Base-by-base conservation (phyloP, 1,140 invertebrate species). In the Trachymyrmex cornetzi region DNA sequence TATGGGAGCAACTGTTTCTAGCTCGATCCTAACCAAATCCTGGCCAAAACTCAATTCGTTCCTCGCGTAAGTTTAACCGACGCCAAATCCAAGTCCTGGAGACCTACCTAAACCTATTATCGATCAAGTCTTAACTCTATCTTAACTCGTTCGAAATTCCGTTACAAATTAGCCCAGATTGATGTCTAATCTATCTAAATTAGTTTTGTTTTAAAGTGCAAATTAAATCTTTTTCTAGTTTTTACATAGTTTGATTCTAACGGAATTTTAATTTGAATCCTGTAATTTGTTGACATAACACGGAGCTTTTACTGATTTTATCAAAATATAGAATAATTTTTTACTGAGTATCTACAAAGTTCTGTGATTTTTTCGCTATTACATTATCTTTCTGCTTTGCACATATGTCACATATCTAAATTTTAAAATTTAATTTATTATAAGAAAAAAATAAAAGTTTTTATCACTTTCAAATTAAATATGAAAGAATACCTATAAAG, bases 81-180 rank as follows among this genome's bases (percentile, higher is more conserved):
- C 38, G 44, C 44, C 69, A 34, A 84, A 74, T 75, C 55, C 38
- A 61, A 61, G 44, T 75, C 55, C n/a, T 12, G 27, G 38, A 67
- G 24, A 74, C 19, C 80, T 44, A 38, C 1, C 38, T 72, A 72
- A 72, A 82, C n/a, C 80, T 84, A 84, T 75, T 75, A 75, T 75
- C 80, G 69, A 74, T 84, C 69, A 84, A 50, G 55, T 75, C n/a
- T 57, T 71, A 74, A 61, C 67, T 75, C 7, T 6, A 22, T 24
- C 69, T 74, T 84, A 84, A 84, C 57, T 84, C 38, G 69, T 16
- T 74, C 44, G 55, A 84, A 84, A 84, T 75, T 84, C 55, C 34
- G 7, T 84, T 24, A 27, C 27, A 22, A 50, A 61, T 61, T 61
- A 82, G 38, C 80, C 1, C 38, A 7, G 9, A 48, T 34, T 50